Evolutionary conservation across 2,888 invertebrate genomes (phyloP), one percentile per base, ranked within the genome.

Genomic region (Germaria angustata): DNA sequence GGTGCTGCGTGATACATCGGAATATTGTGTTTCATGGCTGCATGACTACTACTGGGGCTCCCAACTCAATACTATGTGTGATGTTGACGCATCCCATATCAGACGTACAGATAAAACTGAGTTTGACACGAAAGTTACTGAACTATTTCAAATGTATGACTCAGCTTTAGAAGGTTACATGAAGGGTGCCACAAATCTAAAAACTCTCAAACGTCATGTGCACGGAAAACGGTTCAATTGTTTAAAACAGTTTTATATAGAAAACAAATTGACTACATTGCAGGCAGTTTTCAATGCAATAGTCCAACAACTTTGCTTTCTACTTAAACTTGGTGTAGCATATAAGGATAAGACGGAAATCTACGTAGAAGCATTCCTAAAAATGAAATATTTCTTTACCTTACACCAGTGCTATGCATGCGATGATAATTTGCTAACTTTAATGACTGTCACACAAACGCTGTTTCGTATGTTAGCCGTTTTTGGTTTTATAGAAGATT

Each of bases 21-120:
- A 84, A 0, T 89, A 89, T 65, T 91, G 91, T 49, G 17, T 91
- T 9, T 85, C 86, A 0, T 91, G 91, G 91, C 59, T 91, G n/a
- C 87, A 88, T 6, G 86, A 86, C 0, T 91, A 87, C 69, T 91
- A 91, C 75, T 91, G 91, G 91, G 80, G 84, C 1, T 84, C 86
- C 0, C 90, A 91, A 22, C 76, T 77, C 0, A 84, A 86, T 4
- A 84, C 77, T 1, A 89, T 91, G 87, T 66, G 61, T 1, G 86
- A 90, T 81, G 86, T 89, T 2, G 87, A 88, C 28, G 88, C 87
- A 0, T 85, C 82, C 0, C 82, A 87, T 11, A 84, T 91, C 34
- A 86, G 88, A 15, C 85, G 84, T 15, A 87, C 89, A 34, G 88
- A 88, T 39, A 86, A 85, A 36, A 85, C 86, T 0, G 75, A 85